Base-by-base conservation (phyloP, 2,888 invertebrate genomes). In the Miltochrista miniata region DNA sequence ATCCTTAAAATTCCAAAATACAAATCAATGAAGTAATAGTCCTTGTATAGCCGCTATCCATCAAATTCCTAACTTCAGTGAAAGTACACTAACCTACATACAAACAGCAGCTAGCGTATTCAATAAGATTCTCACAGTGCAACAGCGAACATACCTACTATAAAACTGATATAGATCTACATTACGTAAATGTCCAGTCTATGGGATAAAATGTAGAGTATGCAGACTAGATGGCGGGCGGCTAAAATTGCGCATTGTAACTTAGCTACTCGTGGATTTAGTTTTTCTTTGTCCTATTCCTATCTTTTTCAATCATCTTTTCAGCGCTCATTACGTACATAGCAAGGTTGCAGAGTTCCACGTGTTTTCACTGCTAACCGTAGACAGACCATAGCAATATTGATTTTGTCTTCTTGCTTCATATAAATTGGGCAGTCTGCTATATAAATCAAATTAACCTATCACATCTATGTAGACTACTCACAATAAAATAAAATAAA, bases 101-200 rank as follows among this genome's bases (percentile, higher is more conserved):
- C 10, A 56, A 50, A 46, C 51, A 14, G 35, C 39, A 51, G 45
- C 35, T 49, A 54, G 34, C 29, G 51, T 49, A 43, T 63, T 63
- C 55, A 61, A 56, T 67, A 61, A 67, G 67, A 67, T 68, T 68
- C 68, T 57, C 68, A 59, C 59, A 65, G 15, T 44, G 59, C 64
- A 64, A 62, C 54, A 51, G 43, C 13, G 38, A 60, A 54, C 5
- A 24, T 39, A 35, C 48, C 56, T 50, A 48, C 55, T 45, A 65
- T 61, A 63, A 57, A 64, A 59, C 52, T 54, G 68, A 69, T 69
- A 66, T 53, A 37, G 36, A 71, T 69, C 71, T 59, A 59, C 54
- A 59, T 59, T 69, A 64, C 58, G 58, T 67, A 68, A 68, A 43
- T 58, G 69, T 59, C 67, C 69, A 69, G 64, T 59, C 57, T 55